A percentile compares a stretch with the other conserved stretches of the same genome.
phyloP scores from a whole-genome alignment of 1,140 invertebrate genomes.

The Megathymus violae region DNA sequence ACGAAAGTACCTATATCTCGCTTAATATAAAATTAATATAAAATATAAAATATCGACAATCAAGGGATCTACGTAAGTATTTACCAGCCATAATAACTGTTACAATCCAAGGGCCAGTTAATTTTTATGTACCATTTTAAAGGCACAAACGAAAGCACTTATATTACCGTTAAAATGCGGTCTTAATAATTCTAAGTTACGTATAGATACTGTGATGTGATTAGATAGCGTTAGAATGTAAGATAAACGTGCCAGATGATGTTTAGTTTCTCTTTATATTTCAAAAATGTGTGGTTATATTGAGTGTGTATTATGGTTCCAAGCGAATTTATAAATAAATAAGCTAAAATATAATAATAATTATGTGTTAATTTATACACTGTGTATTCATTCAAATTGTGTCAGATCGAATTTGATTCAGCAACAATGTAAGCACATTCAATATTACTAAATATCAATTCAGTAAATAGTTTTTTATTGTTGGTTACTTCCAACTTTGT shows the following conservation, averaged over 20 bases:
- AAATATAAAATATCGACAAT: too few species aligned
- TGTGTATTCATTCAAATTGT: neutral
- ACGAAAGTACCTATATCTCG: neutral
- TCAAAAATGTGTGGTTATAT: conserved; percentile 9
- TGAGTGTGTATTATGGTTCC: conserved; percentile 1
- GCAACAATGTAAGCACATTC: conserved; percentile 3
- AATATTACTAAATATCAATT: neutral
- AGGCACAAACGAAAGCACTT: conserved; percentile 3
- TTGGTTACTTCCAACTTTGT: neutral
- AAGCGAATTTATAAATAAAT: neutral
- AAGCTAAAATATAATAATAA: too few species aligned
- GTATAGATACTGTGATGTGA: conserved; percentile 39
- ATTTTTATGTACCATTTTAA: conserved; percentile 21
- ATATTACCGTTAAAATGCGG: conserved; percentile 3
- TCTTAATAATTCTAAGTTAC: conserved; percentile 22
- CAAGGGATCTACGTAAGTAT: neutral
- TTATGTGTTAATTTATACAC: conserved; percentile 3
- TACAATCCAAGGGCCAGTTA: conserved; percentile 22
- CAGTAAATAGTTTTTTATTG: neutral
- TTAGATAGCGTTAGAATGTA: conserved; percentile 42
- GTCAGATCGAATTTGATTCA: neutral
- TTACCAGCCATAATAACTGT: conserved; percentile 8
- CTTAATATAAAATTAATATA: too few species aligned
- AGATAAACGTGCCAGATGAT: conserved; percentile 59
- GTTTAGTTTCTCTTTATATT: conserved; percentile 31